Evolutionary conservation across 1,140 invertebrate species (phyloP), one percentile per base, ranked within the genome.

Genomic region (Brachionus calyciflorus): DNA sequence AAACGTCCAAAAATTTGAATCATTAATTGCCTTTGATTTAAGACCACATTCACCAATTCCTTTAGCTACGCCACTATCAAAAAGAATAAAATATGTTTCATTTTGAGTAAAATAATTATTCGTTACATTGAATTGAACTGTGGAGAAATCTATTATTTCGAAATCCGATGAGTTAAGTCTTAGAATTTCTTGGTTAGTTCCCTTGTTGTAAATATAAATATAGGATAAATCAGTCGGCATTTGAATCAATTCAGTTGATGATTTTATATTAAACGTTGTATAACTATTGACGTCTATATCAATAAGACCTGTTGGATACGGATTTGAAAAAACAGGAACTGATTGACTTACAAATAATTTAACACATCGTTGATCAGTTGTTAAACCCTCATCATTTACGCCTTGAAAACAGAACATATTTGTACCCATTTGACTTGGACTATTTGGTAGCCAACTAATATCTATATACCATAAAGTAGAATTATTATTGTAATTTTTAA

Each of bases 391-490:
- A 12, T 19, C 3, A 65, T 65, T 46, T 30, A 44, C 44, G 19
- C 37, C 60, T 26, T 41, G 24, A n/a, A 65, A 65, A 37, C 60
- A 65, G 21, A 65, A 65, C 10, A 65, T 24, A 44, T 65, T 65
- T n/a, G 21, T 10, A 1, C 60, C 60, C 9, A 65, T 44, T 14
- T 41, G 17, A 41, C 19, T 19, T 14, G 55, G 28, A 41, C 19
- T 19, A 44, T 33, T 60, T 33, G 33, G 28, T 33, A 28, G 7
- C 55, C 55, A 65, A 41, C 33, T 65, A 19, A 65, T 7, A 65
- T 65, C 44, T 19, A 44, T 37, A 21, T 41, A 65, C 24, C 28
- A 65, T 9, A 65, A 65, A 19, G 17, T 41, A 24, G n/a, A 14
- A 65, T 65, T 21, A 7, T 21, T 44, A 24, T 19, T 17, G 33